Base-by-base conservation (phyloP, 2,888 invertebrate species). In the Drosophila neoperkinsi region DNA sequence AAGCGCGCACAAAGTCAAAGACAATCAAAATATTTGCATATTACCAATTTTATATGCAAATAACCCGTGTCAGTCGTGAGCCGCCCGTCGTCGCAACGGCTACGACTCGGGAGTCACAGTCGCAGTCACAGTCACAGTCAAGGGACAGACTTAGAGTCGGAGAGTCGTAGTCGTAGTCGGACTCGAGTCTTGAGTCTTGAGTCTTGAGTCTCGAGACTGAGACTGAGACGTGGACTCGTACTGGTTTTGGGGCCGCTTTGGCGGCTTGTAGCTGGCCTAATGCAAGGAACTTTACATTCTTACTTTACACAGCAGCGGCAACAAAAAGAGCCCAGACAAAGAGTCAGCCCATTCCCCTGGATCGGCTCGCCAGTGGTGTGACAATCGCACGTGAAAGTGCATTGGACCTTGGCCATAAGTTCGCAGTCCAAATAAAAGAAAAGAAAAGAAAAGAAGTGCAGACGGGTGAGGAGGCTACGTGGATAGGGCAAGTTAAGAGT, bases 11-110 rank as follows among this genome's bases (percentile, higher is more conserved):
- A 88, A 89, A 91, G 86, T 90, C 91, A 90, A 91, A 92, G 91
- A 91, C 92, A 92, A 92, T 92, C 92, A 92, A 92, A 92, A 91
- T 92, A 92, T 92, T 92, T 91, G 91, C 92, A 92, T 92, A 92
- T 92, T 91, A 84, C 81, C 91, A 88, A 91, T 90, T 91, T 91
- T 89, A 88, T 91, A 92, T 91, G 92, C 90, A 91, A 91, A 91
- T 91, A 82, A 69, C 82, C 77, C 77, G 75, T 88, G 88, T 86
- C 88, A 85, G 85, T 85, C 88, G 85, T 85, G 85, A 85, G 88
- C 74, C 80, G 81, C 72, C 85, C 43, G 71, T 71, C 79, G 80
- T 73, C 74, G 77, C 70, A 41, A 52, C 71, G 81, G 76, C 79
- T 76, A 53, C 53, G 49, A 73, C 66, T 63, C 36, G 36, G 43